phyloP scores from a whole-genome alignment of 2,113 vertebrate species.

The Callocephalon fimbriatum region DNA sequence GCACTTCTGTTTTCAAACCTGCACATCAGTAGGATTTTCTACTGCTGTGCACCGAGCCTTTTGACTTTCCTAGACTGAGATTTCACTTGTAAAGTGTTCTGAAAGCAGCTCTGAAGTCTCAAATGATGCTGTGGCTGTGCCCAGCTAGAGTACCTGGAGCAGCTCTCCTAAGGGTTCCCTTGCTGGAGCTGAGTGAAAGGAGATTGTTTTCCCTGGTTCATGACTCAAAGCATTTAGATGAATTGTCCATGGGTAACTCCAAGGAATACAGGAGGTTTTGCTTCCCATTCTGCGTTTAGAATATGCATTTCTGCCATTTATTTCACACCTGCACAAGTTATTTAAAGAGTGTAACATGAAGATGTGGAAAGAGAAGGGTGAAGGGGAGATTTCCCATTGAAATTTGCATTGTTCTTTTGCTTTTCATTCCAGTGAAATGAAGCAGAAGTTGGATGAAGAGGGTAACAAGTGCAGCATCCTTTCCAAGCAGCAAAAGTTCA shows the following conservation, averaged over 20 bases:
- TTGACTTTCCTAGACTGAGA: neutral
- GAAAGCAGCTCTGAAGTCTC: neutral
- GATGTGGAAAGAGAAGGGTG: neutral
- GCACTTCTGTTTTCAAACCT: neutral
- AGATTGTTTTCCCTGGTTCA: neutral
- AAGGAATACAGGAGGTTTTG: neutral
- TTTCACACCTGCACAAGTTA: neutral
- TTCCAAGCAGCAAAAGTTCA: constrained; percentile 91
- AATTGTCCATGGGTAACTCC: neutral
- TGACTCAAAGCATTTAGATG: neutral
- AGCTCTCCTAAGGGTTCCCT: neutral
- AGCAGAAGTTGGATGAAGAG: constrained; percentile 94
- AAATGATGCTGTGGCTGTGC: neutral
- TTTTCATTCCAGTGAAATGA: constrained; percentile 87
- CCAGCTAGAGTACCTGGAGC: neutral
- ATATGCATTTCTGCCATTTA: neutral
- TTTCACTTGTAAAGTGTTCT: neutral
- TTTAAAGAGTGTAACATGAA: neutral
- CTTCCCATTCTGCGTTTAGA: neutral
- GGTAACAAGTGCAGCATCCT: constrained; percentile 93
- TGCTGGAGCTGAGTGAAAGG: neutral
- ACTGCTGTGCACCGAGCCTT: neutral
- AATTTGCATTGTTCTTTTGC: neutral
- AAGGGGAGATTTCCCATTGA: neutral
- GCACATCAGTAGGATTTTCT: neutral